Base-by-base conservation (phyloP, 2,888 invertebrate genomes). In the Schizaphis graminum region DNA sequence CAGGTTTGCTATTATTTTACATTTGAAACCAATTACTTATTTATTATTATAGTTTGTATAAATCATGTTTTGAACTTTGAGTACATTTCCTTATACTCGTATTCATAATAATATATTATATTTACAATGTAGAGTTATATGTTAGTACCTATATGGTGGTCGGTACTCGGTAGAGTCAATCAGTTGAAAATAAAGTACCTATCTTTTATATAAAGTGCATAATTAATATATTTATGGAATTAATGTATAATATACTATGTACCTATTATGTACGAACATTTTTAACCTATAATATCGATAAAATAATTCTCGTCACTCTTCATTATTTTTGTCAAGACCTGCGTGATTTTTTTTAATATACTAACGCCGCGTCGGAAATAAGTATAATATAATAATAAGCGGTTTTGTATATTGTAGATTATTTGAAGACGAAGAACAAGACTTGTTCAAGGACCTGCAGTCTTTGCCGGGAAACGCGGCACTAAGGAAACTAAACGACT, bases 401-500 rank as follows among this genome's bases (percentile, higher is more conserved):
- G 21, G 77, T 77, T 77, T 47, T 89, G 13, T 91, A 7, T 77
- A 28, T 47, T 94, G 24, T 94, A 96, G 96, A 95, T 95, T 97
- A 87, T 96, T 96, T 95, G 96, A 96, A 95, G 96, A 96, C 28
- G 97, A 97, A 95, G 96, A 96, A 95, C 96, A 96, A 95, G 96
- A 97, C 95, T 95, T 97, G 94, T 96, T 97, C 95, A 95, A 96
- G 94, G 97, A 97, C 95, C 96, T 97, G 89, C 97, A 97, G 95
- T 96, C 96, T 94, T 96, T 97, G 84, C 97, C 97, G 24, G 95
- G 97, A 95, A 97, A 97, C 96, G 97, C 97, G 86, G 97, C 97
- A 16, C 95, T 97, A 35, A 95, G 97, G 94, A 97, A 97, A 95
- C 95, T 97, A 92, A 97, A 97, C 95, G 97, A 97, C 95, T 96